Percentiles rank a stretch among this genome's conserved stretches.
Evolutionary conservation across 2,797 vertebrate genomes (phyloP).

Genomic region (Syngnathus acus): DNA sequence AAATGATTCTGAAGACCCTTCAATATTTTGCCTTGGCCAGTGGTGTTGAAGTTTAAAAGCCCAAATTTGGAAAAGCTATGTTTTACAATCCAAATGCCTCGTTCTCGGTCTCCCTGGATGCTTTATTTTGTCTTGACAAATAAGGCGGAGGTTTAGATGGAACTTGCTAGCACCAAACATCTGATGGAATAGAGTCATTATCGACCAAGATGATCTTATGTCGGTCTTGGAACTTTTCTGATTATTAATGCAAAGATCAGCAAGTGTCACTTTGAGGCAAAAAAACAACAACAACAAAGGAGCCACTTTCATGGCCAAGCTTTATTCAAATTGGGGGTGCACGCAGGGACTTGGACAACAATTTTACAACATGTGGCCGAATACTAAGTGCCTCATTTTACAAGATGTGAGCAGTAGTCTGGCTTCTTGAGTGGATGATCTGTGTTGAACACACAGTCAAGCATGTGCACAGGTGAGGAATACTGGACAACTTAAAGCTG

Average conservation of each 20-base stretch:
- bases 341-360: constrained; percentile 61
- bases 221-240: not conserved
- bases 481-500: constrained; percentile 29
- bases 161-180: not conserved
- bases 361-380: constrained; percentile 71
- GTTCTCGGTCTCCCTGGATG: constrained; percentile 25
- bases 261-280: not conserved
- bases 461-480: constrained; percentile 16
- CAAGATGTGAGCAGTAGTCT: constrained; percentile 68
- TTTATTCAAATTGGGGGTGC: constrained; percentile 23
- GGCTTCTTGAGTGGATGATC: constrained; percentile 15
- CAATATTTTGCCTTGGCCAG: constrained; percentile 54
- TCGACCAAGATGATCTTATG: not conserved
- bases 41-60: constrained; percentile 44
- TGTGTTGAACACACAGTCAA: constrained; percentile 15
- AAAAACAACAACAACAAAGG: not conserved
- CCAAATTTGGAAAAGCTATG: constrained; percentile 40
- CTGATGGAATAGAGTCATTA: not conserved
- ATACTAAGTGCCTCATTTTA: constrained; percentile 92
- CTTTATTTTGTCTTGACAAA: constrained; percentile 3
- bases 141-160: not conserved
- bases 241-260: not conserved
- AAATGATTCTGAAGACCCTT: constrained; percentile 44
- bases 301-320: not conserved
- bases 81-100: constrained; percentile 30